Base-by-base conservation (phyloP, 2,113 vertebrate species). In the Cepphus grylle region DNA sequence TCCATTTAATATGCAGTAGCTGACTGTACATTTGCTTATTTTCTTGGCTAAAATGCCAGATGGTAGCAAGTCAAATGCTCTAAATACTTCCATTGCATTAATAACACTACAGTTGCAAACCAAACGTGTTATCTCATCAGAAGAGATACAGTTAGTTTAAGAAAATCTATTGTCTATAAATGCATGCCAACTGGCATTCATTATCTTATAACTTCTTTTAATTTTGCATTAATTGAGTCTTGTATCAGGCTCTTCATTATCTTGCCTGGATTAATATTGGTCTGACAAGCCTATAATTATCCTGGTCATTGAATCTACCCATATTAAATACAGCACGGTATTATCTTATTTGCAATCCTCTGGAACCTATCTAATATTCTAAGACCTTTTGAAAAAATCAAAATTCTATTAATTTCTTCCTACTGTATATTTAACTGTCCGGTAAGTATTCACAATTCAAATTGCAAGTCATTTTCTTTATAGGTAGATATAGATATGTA, bases 341-440 rank as follows among this genome's bases (percentile, higher is more conserved):
- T 93, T 81, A 72, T 67, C 83, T 88, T 85, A 42, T 77, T 93
- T 85, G 42, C 34, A 90, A 4, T 69, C n/a, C 59, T 85, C 69
- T 69, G 27, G 30, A 93, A 96, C 34, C 23, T 81, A 61, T 27
- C 52, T 67, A 43, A 67, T 69, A 62, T 82, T 56, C 61, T 34
- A 26, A 86, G 62, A 61, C 53, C n/a, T 53, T 53, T 10, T 78
- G 86, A 96, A 96, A 47, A 47, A 96, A 96, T 88, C 63, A 72
- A 92, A 96, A 91, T 80, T 83, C 42, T 61, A 72, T 94, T 93
- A 70, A 93, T 96, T 97, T 81, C 85, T 94, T 90, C 61, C 55
- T 79, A 45, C 80, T 88, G 42, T 63, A 71, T 61, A 95, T 90
- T 91, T 86, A 50, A 88, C 94, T 95, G 29, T 80, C 69, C 80